Evolutionary conservation across 2,113 vertebrate genomes (phyloP).

Genomic region (Campylorhamphus procurvoides): DNA sequence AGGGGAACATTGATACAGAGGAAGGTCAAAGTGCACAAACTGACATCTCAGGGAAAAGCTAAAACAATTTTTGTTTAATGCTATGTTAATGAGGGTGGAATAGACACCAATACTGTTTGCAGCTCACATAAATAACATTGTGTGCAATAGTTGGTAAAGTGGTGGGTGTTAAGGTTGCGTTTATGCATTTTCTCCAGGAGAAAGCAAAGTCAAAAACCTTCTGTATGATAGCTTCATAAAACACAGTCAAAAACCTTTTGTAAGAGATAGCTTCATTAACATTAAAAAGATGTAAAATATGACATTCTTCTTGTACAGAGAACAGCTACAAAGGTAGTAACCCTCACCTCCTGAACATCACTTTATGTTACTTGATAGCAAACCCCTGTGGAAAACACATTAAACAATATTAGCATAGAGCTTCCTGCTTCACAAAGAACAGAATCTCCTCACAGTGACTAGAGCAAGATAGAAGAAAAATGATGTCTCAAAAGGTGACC

Average conservation of each 20-base stretch:
- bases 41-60: not conserved
- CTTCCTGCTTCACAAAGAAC: not conserved
- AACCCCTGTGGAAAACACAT: conserved; percentile 41
- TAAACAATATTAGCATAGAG: conserved; percentile 50
- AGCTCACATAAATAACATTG: not conserved
- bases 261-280: conserved; percentile 42
- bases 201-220: conserved; percentile 25
- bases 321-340: conserved; percentile 41
- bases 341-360: conserved; percentile 22
- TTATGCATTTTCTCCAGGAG: not conserved
- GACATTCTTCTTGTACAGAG: not conserved
- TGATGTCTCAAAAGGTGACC: not conserved
- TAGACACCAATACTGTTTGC: not conserved
- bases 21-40: not conserved
- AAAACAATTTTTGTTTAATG: not conserved
- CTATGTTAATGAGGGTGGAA: not conserved
- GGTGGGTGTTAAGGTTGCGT: not conserved
- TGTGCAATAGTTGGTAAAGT: not conserved
- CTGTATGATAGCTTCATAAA: conserved; percentile 10
- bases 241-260: not conserved
- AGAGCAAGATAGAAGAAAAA: conserved; percentile 19
- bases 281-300: conserved; percentile 33
- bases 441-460: not conserved
- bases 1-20: not conserved
- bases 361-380: conserved; percentile 29